Percentiles rank a stretch among this genome's conserved stretches.
These are phyloP conservation scores for Nesoenas mayeri DNA, from an alignment of 2,113 vertebrate species.

Conservation along the genomic window DNA sequence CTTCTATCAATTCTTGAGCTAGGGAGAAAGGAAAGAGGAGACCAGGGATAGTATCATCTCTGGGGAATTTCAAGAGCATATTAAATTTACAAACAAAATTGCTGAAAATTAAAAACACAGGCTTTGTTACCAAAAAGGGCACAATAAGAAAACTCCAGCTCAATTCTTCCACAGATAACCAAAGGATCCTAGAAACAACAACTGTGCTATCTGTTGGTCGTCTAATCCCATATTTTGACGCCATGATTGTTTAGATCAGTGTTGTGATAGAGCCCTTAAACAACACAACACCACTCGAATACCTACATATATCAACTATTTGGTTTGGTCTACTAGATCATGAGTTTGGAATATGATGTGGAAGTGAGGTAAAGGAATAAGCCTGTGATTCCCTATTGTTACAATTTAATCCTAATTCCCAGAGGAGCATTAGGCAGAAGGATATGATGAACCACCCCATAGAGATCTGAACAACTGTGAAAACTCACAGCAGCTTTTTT, in stretches of 20 bases:
- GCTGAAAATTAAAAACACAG: constrained; percentile 16
- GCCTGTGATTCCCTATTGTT: not conserved
- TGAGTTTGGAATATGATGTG: not conserved
- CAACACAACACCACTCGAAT: not conserved
- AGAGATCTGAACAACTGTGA: not conserved
- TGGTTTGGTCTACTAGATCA: not conserved
- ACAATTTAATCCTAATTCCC: not conserved
- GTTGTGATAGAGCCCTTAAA: not conserved
- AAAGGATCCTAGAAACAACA: not conserved
- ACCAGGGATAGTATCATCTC: not conserved
- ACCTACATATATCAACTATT: rapidly evolving
- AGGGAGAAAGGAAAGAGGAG: not conserved
- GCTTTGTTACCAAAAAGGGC: not conserved
- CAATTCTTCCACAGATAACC: not conserved
- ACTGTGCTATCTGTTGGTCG: not conserved
- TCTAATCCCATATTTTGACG: not conserved
- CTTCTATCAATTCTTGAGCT: not conserved
- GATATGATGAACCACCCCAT: not conserved
- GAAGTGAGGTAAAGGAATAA: not conserved
- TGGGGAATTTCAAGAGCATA: constrained; percentile 44
- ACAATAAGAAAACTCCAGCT: not conserved
- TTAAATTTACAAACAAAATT: constrained; percentile 47
- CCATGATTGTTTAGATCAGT: not conserved
- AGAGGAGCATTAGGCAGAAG: not conserved
- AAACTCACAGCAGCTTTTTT: not conserved